Evolutionary conservation across 2,888 invertebrate species (phyloP).

Genomic region (Synergus itoensis): DNA sequence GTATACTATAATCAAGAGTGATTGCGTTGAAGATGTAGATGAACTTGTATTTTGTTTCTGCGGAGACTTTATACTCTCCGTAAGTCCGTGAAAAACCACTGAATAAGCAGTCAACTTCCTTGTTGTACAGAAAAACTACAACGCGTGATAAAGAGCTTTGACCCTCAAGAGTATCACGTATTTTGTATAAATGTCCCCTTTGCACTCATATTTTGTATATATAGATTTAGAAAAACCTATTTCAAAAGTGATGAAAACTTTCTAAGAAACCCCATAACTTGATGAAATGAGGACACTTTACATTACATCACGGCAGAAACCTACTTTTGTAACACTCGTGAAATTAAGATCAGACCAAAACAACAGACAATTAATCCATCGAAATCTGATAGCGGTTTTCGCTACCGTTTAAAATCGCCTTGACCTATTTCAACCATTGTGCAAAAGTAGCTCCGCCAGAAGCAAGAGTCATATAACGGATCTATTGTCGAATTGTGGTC

Average conservation of each 20-base stretch:
- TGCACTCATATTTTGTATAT: no score
- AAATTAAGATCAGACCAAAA: conserved; percentile 12
- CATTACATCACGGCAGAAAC: conserved; percentile 31
- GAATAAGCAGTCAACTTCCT: background rate
- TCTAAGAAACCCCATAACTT: background rate
- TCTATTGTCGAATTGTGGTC: conserved; percentile 20
- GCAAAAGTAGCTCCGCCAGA: conserved; percentile 14
- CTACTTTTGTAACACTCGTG: background rate
- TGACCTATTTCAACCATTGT: conserved; percentile 27
- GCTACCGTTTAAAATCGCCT: conserved; percentile 26
- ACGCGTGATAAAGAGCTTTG: no score
- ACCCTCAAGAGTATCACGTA: no score
- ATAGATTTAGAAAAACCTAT: no score
- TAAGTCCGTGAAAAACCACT: no score
- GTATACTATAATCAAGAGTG: conserved; percentile 17
- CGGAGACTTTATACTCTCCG: background rate
- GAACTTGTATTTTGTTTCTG: background rate
- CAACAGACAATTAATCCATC: conserved; percentile 26
- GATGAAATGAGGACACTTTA: background rate
- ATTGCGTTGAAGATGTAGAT: background rate
- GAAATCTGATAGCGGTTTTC: conserved; percentile 34
- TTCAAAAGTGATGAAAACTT: background rate
- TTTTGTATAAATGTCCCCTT: no score
- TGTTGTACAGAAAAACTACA: no score
- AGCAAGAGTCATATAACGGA: conserved; percentile 32